Base-by-base conservation (phyloP, 1,140 invertebrate genomes). In the Philopotamus ludificatus region DNA sequence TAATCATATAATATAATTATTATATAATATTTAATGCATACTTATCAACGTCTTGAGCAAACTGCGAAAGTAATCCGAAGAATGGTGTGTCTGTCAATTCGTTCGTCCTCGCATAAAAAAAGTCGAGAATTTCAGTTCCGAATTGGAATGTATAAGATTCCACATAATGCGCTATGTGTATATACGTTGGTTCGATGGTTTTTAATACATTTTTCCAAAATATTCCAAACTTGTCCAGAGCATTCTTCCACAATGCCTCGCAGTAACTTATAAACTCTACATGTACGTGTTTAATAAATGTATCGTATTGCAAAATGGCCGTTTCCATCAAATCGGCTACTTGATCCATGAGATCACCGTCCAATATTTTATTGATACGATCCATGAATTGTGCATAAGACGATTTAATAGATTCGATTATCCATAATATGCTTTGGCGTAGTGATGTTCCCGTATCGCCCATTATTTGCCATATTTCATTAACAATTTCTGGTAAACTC, bases 391-490 rank as follows among this genome's bases (percentile, higher is more conserved):
- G 89, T 34, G 84, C 82, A 65, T 90, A 91, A 1, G 85, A 86
- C 20, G 76, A 82, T 73, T 90, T 91, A 0, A 90, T 79, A 54
- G 86, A 85, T 57, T 92, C 87, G 0, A 91, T 85, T 0, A 90
- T 81, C 85, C 87, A 91, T 0, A 86, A 77, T 1, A 92, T 79
- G 54, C 88, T 89, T 61, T 90, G 84, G 18, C 89, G 83, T 1
- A 92, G 84, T 0, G 88, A 89, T 70, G 89, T 81, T 4, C 89
- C 89, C 0, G 90, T 91, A 34, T 91, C 89, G 0, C 90, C 90
- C 88, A 92, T 89, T 68, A 90, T 85, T 44, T 89, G 87, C 87
- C 88, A 91, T 67, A 93, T 84, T 73, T 93, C 90, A 21, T 87
- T 88, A 0, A 92, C 77, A 34, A 92, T 90, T 34, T 87, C 88